These are phyloP conservation scores for Drosophila meridiana DNA, from an alignment of 2,888 invertebrate species.

Conservation along the genomic window DNA sequence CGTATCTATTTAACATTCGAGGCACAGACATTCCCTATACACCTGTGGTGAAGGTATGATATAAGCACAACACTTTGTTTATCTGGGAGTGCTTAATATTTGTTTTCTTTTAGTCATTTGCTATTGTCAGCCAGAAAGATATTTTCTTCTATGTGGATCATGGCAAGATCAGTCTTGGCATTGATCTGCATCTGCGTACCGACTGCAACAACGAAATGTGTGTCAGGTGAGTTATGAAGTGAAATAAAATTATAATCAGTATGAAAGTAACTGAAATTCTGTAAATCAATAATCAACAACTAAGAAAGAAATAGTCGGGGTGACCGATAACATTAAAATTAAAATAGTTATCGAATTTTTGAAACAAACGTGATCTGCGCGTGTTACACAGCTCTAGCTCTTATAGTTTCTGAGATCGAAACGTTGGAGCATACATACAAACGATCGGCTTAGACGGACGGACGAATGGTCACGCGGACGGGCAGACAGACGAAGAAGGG, in stretches of 20 bases:
- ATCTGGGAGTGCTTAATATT: neutral
- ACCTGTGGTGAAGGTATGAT: constrained; percentile 89
- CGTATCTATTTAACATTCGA: constrained; percentile 95
- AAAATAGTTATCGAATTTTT: too few species aligned
- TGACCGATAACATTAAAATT: too few species aligned
- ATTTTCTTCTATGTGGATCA: constrained; percentile 90
- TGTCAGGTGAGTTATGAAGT: constrained; percentile 86
- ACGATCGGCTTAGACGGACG: too few species aligned
- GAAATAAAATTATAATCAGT: neutral
- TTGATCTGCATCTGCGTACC: constrained; percentile 86
- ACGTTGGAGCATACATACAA: too few species aligned
- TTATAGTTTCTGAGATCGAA: too few species aligned
- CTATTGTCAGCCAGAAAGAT: constrained; percentile 88
- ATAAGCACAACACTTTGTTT: neutral
- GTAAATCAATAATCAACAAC: neutral
- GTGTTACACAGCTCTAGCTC: too few species aligned
- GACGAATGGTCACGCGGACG: too few species aligned
- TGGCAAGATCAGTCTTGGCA: constrained; percentile 87
- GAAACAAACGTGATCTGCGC: too few species aligned
- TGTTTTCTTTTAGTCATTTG: constrained; percentile 88
- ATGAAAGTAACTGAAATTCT: neutral
- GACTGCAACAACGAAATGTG: constrained; percentile 88
- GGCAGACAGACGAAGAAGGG: too few species aligned
- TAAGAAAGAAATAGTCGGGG: too few species aligned
- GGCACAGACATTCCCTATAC: constrained; percentile 93